A percentile compares a stretch with the other conserved stretches of the same genome.
Conservation (phyloP, 2,888 invertebrate genomes). For the Cantharis rufa region DNA sequence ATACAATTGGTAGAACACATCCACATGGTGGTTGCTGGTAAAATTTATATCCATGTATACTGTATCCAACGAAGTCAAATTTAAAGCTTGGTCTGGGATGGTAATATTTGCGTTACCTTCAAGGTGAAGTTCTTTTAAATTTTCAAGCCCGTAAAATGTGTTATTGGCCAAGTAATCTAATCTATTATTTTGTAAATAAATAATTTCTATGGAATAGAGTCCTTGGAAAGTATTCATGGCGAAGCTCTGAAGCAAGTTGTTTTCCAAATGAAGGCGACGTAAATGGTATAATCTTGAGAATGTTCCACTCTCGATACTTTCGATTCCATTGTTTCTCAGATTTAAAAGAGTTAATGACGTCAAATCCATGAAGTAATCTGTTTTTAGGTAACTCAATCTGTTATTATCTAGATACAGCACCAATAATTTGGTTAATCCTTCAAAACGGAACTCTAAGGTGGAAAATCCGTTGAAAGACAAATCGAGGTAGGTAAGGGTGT, state of each 20-base stretch:
- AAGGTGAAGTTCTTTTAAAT: conserved; percentile 7
- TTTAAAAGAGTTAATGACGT: conserved; percentile 9
- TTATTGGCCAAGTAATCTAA: conserved; percentile 1
- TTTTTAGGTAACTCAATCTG: background rate
- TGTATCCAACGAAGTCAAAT: background rate
- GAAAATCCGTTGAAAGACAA: conserved; percentile 10
- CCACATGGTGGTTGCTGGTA: background rate
- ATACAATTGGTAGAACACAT: background rate
- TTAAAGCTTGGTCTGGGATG: background rate
- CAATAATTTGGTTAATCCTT: conserved; percentile 10
- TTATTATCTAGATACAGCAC: conserved; percentile 18
- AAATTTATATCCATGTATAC: background rate
- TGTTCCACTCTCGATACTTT: background rate
- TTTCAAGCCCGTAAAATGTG: background rate
- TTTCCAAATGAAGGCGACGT: conserved; percentile 15
- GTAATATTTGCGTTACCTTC: background rate
- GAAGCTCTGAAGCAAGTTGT: conserved; percentile 4
- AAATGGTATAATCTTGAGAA: conserved; percentile 12
- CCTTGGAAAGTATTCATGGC: background rate
- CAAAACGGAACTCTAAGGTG: conserved; percentile 4
- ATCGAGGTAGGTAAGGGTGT: conserved; percentile 9
- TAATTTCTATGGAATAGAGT: background rate
- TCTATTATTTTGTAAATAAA: conserved; percentile 16
- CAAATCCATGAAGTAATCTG: background rate
- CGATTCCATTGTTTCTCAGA: conserved; percentile 7